Percentiles rank a stretch among this genome's conserved stretches.
phyloP scores from a whole-genome alignment of 2,797 vertebrate genomes.

The Microctenopoma lineatum region DNA sequence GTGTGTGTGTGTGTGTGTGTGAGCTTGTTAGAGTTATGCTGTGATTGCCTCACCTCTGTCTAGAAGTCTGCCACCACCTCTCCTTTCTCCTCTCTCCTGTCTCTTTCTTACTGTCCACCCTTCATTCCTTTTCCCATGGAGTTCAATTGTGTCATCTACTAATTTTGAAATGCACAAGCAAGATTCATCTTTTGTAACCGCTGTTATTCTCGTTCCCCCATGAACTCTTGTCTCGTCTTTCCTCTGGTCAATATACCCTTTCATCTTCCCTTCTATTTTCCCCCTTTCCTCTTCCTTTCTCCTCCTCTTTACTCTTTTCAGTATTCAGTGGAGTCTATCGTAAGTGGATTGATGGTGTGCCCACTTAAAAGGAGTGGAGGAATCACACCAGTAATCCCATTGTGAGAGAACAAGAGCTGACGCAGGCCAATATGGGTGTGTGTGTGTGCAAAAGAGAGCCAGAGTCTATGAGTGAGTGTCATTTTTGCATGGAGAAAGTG shows the following conservation, averaged over 20 bases:
- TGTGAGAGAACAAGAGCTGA: conserved; percentile 70
- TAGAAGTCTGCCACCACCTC: conserved; percentile 23
- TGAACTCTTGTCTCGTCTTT: neutral
- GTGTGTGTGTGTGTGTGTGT: conserved; percentile 14
- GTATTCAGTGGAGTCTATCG: conserved; percentile 65
- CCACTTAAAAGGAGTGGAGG: conserved; percentile 78
- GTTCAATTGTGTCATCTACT: neutral
- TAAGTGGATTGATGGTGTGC: conserved; percentile 79
- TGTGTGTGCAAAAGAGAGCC: conserved; percentile 10
- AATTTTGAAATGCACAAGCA: conserved; percentile 11
- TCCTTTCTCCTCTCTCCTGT: conserved; percentile 15
- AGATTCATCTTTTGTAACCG: neutral
- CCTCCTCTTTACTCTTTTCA: conserved; percentile 50
- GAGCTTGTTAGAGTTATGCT: conserved; percentile 46
- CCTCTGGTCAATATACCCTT: neutral
- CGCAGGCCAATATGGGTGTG: conserved; percentile 35
- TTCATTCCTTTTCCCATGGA: neutral
- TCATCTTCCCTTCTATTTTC: conserved; percentile 15
- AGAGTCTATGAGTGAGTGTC: conserved; percentile 42
- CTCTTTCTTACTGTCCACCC: conserved; percentile 2
- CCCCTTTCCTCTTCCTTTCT: conserved; percentile 7
- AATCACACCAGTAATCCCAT: conserved; percentile 81
- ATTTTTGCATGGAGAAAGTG: conserved; percentile 36
- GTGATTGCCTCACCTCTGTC: conserved; percentile 60
- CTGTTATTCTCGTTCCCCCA: neutral